Base-by-base conservation (phyloP, 2,888 invertebrate genomes). In the Nysson spinosus region DNA sequence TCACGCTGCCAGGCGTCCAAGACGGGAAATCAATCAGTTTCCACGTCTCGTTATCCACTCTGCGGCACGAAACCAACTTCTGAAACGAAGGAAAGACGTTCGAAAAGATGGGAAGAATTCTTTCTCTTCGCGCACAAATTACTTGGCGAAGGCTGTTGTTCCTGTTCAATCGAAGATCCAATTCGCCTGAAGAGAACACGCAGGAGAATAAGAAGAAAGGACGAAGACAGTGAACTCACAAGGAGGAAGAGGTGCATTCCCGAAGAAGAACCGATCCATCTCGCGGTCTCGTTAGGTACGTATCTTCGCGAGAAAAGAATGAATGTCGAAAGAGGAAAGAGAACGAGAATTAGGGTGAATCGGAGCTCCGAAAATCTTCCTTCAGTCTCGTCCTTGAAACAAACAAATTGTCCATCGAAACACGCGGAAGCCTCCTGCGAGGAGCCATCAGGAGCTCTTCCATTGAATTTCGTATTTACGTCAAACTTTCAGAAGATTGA, bases 211-310 rank as follows among this genome's bases (percentile, higher is more conserved):
- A 17, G 28, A 12, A 12, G 14, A 28, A 24, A 19, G n/a, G 24
- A 26, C 14, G 28, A 9, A 20, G 37, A 30, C 6, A 14, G 30
- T 35, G 35, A 37, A 40, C 12, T 20, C 44, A 49, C 14, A 34
- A 51, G 44, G 42, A 63, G 60, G 30, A 49, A 44, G 54, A 58
- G 62, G 56, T 55, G 47, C 65, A 75, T 75, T 77, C 75, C 74
- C 63, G 65, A 43, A 50, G 65, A 56, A 64, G 72, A 72, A 57
- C 50, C 76, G 74, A 78, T 77, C 77, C 69, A 77, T 77, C 77
- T 77, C 77, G 61, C 65, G 72, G 72, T 70, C 77, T 78, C 78
- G 77, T 77, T 78, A 77, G 79, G 74, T 77, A 60, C 62, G 66
- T 69, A 70, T 54, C 55, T 55, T 60, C 28, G 50, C 51, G 63